phyloP scores from a whole-genome alignment of 2,888 invertebrate species.

The Trimorus sp. region DNA sequence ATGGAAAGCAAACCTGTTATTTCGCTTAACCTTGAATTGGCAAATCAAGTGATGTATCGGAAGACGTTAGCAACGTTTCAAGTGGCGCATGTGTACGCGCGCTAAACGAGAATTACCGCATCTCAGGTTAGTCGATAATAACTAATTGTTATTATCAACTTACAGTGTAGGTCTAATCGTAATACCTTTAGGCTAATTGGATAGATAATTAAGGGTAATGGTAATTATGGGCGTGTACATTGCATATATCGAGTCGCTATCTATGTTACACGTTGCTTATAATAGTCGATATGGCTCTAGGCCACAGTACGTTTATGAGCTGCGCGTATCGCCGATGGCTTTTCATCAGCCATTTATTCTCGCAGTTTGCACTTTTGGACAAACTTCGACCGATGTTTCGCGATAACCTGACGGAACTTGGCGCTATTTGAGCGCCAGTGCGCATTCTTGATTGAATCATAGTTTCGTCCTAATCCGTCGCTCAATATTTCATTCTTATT shows the following conservation, averaged over 20 bases:
- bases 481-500: too few species aligned
- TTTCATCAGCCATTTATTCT: conserved; percentile 72
- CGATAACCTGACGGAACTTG: conserved; percentile 7
- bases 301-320: conserved; percentile 76
- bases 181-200: conserved; percentile 81
- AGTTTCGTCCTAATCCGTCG: too few species aligned
- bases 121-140: conserved; percentile 78
- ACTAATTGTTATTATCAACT: conserved; percentile 82
- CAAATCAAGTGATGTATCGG: conserved; percentile 41
- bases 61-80: conserved; percentile 55
- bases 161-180: conserved; percentile 81
- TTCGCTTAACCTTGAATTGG: conserved; percentile 32
- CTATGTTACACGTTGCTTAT: conserved; percentile 74
- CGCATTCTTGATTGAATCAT: background rate
- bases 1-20: conserved; percentile 43
- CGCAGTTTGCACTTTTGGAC: conserved; percentile 44
- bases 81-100: conserved; percentile 67
- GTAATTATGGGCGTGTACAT: conserved; percentile 80
- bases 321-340: conserved; percentile 74
- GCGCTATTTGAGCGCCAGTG: background rate
- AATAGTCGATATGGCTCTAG: conserved; percentile 79
- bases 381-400: conserved; percentile 28
- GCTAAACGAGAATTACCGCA: conserved; percentile 76
- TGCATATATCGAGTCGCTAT: conserved; percentile 71
- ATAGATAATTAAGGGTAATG: conserved; percentile 82